These are phyloP conservation scores for Narcine bancroftii DNA, from an alignment of 2,113 vertebrate genomes.

Conservation along the genomic window DNA sequence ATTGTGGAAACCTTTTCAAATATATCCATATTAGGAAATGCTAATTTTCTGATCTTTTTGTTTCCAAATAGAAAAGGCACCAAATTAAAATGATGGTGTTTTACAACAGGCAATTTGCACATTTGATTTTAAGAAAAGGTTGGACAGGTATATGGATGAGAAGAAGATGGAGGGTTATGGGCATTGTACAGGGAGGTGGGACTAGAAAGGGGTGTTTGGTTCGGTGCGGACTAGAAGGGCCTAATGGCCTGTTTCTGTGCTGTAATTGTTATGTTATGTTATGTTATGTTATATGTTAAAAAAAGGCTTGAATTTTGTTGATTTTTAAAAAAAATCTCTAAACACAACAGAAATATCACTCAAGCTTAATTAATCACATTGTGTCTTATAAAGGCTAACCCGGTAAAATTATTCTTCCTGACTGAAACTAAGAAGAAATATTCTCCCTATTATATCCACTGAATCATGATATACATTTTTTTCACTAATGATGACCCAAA, in stretches of 20 bases:
- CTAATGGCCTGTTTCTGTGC: no score
- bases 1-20: neutral
- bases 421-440: neutral
- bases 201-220: no score
- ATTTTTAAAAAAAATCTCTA: neutral
- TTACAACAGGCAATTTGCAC: neutral
- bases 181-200: no score
- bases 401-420: neutral
- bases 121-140: no score
- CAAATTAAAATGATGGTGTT: neutral
- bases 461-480: neutral
- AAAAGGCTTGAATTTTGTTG: neutral
- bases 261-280: no score
- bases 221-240: no score
- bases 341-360: neutral
- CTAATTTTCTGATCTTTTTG: neutral
- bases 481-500: neutral
- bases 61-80: neutral
- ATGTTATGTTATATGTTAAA: no score
- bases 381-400: neutral
- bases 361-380: slow-evolving; percentile 9
- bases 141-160: no score
- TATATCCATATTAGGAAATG: neutral
- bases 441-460: neutral
- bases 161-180: no score